These are phyloP conservation scores for Apantesis nais DNA, from an alignment of 2,888 invertebrate genomes.

Conservation along the genomic window DNA sequence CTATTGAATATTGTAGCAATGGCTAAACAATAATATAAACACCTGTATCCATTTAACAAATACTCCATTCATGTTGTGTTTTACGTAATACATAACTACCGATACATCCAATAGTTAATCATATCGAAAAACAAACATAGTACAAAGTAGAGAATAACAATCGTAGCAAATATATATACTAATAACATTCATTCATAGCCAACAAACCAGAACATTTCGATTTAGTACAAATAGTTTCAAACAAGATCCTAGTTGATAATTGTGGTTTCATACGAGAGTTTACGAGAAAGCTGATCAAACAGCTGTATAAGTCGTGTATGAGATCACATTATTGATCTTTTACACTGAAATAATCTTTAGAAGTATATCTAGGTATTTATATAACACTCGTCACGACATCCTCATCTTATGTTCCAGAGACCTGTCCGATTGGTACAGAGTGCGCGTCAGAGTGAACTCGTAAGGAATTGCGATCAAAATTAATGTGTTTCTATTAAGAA, in stretches of 20 bases:
- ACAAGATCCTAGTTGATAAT: conserved; percentile 37
- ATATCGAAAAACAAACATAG: conserved; percentile 49
- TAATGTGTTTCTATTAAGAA: conserved; percentile 81
- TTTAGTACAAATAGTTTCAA: conserved; percentile 49
- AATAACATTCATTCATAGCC: conserved; percentile 43
- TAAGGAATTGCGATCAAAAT: conserved; percentile 88
- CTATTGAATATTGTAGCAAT: conserved; percentile 55
- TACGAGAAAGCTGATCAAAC: background rate
- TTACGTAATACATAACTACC: conserved; percentile 35
- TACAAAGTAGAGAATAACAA: conserved; percentile 49
- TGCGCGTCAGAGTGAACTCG: conserved; percentile 94
- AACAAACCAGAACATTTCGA: conserved; percentile 49
- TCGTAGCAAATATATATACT: conserved; percentile 49
- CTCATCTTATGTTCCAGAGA: conserved; percentile 86
- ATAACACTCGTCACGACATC: conserved; percentile 76
- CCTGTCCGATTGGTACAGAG: conserved; percentile 93
- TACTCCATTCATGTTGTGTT: conserved; percentile 34
- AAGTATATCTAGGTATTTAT: conserved; percentile 56
- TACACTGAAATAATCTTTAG: conserved; percentile 47
- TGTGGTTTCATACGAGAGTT: conserved; percentile 41
- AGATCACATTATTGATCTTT: conserved; percentile 37
- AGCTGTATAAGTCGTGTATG: conserved; percentile 19
- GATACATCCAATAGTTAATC: conserved; percentile 48
- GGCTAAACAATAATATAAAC: conserved; percentile 31
- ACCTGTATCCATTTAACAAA: conserved; percentile 24